Evolutionary conservation across 2,797 vertebrate genomes (phyloP).

Genomic region (Meriones psammophilus): DNA sequence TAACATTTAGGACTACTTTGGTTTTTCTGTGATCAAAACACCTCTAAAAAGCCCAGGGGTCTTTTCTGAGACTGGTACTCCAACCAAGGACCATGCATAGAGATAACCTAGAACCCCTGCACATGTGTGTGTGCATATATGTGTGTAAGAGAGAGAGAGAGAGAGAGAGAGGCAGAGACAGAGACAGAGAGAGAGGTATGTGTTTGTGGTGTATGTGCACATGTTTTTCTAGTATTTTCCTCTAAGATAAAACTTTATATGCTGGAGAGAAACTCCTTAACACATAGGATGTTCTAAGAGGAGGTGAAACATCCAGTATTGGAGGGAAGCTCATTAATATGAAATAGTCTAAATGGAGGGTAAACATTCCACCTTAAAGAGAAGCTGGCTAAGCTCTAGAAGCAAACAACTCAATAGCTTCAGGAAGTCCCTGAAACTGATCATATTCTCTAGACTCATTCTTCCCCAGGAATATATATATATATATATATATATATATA

Average conservation of each 20-base stretch:
- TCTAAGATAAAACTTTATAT: neutral
- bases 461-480: too few species aligned
- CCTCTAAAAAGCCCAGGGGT: too few species aligned
- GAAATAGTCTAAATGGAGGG: neutral
- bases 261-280: neutral
- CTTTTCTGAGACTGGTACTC: too few species aligned
- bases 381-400: neutral
- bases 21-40: neutral
- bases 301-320: neutral
- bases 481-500: too few species aligned
- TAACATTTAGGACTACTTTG: neutral
- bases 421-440: too few species aligned
- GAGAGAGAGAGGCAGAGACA: neutral
- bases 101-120: too few species aligned
- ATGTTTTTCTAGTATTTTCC: neutral
- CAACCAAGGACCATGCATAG: too few species aligned
- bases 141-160: neutral
- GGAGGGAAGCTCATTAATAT: neutral
- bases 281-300: neutral
- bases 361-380: neutral
- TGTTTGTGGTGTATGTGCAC: neutral
- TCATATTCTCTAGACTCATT: too few species aligned
- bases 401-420: neutral
- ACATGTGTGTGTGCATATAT: neutral
- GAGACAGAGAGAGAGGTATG: too few species aligned